A percentile compares a stretch with the other conserved stretches of the same genome.
Evolutionary conservation across 2,113 vertebrate species (phyloP).

Genomic region (cattle (Bos taurus)): DNA sequence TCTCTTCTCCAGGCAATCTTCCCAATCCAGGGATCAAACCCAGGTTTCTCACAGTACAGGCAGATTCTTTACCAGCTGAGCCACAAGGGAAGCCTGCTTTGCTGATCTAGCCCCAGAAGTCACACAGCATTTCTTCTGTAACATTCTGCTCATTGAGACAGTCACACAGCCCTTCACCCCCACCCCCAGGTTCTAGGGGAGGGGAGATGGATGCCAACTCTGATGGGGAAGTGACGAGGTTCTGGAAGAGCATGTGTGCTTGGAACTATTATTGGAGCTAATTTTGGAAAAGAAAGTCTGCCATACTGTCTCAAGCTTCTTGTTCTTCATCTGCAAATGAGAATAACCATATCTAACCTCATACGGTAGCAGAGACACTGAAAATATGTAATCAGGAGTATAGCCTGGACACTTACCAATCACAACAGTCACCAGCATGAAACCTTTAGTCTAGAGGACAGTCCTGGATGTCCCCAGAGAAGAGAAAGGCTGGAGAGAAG

Average conservation of each 20-base stretch:
- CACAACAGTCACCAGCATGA: neutral
- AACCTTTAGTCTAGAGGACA: neutral
- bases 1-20: neutral
- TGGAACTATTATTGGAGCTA: neutral
- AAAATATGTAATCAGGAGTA: neutral
- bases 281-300: neutral
- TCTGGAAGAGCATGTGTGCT: neutral
- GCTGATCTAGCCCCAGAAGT: neutral
- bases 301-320: neutral
- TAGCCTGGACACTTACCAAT: neutral
- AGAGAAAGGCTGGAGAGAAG: neutral
- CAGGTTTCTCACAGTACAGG: neutral
- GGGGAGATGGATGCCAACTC: neutral
- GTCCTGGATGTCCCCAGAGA: neutral
- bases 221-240: neutral
- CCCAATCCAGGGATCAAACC: neutral
- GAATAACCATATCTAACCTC: neutral
- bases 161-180: neutral
- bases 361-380: neutral
- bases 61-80: neutral
- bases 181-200: neutral
- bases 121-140: neutral
- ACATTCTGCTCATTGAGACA: neutral
- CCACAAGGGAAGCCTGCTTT: neutral
- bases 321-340: neutral